These are phyloP conservation scores for Tamandua tetradactyla DNA, from an alignment of 2,797 vertebrate species.

Conservation along the genomic window DNA sequence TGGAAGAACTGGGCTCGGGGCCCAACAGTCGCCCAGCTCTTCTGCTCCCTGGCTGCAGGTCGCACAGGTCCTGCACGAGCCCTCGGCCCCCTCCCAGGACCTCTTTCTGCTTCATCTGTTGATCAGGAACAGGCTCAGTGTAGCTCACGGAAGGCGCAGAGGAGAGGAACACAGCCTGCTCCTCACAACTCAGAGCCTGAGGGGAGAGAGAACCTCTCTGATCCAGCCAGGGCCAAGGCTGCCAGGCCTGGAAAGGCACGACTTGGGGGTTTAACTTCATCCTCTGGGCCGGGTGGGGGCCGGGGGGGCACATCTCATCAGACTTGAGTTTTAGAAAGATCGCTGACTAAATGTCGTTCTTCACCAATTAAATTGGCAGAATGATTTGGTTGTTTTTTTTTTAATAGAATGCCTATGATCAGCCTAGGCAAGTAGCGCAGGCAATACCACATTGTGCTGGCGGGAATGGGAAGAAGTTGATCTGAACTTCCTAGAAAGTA, in stretches of 20 bases:
- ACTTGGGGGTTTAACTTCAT: neutral
- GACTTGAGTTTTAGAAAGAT: neutral
- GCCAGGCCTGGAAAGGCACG: accelerated
- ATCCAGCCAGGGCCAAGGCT: neutral
- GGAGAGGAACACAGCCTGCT: neutral
- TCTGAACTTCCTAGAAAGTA: neutral
- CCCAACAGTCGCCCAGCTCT: neutral
- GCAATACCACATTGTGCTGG: neutral
- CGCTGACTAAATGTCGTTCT: neutral
- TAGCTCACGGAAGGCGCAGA: neutral
- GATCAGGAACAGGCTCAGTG: neutral
- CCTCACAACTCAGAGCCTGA: neutral
- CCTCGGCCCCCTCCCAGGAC: neutral
- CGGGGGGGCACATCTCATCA: neutral
- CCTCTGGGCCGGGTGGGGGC: no score
- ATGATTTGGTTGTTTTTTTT: neutral
- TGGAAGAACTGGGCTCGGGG: neutral
- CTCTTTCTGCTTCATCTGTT: neutral
- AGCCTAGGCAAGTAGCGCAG: neutral
- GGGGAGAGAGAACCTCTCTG: neutral
- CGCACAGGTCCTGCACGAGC: neutral
- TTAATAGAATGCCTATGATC: neutral
- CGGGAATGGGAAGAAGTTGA: neutral
- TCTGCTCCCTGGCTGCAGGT: neutral
- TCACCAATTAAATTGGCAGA: neutral